Base-by-base conservation (phyloP, 2,797 vertebrate species). In the Cheirogaleus major region DNA sequence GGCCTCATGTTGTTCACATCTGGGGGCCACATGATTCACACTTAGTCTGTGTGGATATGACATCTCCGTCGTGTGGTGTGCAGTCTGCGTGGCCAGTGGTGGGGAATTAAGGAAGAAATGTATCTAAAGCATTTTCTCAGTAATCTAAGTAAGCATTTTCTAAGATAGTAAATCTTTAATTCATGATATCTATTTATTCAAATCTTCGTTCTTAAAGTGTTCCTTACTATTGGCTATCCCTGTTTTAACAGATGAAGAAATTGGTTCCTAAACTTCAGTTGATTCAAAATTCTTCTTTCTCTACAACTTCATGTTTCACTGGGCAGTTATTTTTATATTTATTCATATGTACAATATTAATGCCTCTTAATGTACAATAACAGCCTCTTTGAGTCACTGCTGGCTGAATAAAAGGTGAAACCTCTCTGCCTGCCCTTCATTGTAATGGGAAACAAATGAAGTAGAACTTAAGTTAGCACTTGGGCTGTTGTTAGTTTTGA, bases 61-160 rank as follows among this genome's bases (percentile, higher is more conserved):
- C 63, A 17, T 65, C 32, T n/a, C 3, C 15, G 23, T 38, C 48
- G 0, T 45, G 12, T 35, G n/a, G 50, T 38, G 4, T 1, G 0
- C 27, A 2, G 3, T 4, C 22, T 12, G 0, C 10, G 0, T 0
- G 11, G 41, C 78, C 35, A 23, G 15, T 9, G 30, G 12, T 52
- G 35, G 25, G 50, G 13, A 32, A 7, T 32, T 25, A 11, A 52
- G 43, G 11, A 25, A 35, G 7, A 8, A 2, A 15, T 1, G 0
- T 4, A 5, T 12, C 18, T 22, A 30, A 32, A 23, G 84, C 22
- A 3, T 55, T 82, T 55, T 30, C 65, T 95, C 45, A 2, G 41
- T 13, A 65, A 18, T n/a, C 14, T 65, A 65, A 65, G 63, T n/a
- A 18, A 65, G 63, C 32, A 18, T n/a, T 50, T 27, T 14, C 15